Evolutionary conservation across 30 jellyfish, hydroid and myxozoan species (phyloP).

Genomic region (Cassiopea andromeda): DNA sequence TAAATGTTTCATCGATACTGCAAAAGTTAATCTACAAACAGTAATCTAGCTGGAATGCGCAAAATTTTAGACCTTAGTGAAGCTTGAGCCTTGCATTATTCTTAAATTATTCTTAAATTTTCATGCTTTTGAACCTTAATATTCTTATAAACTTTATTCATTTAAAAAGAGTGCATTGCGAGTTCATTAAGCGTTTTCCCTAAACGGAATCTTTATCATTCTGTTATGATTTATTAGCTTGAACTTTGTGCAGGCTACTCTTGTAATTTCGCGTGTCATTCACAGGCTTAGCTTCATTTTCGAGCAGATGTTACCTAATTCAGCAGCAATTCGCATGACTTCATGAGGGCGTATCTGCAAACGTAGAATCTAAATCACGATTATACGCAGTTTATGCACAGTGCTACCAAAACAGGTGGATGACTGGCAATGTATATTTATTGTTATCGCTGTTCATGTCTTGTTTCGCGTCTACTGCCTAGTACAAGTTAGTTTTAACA

Average conservation of each 20-base stretch:
- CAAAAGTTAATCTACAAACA: no score
- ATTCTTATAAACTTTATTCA: no score
- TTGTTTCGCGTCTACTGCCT: neutral
- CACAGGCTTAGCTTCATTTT: neutral
- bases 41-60: no score
- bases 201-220: no score
- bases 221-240: neutral
- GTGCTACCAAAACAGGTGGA: neutral
- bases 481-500: neutral
- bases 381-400: neutral
- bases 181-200: no score
- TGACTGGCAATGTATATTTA: neutral
- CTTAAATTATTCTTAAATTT: no score
- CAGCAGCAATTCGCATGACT: neutral
- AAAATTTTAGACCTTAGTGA: no score
- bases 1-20: no score
- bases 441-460: neutral
- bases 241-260: neutral
- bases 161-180: no score
- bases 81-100: no score
- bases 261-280: neutral
- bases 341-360: neutral
- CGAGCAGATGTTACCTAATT: conserved; percentile 2
- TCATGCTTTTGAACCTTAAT: no score
- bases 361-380: neutral